Evolutionary conservation across 2,797 vertebrate species (phyloP), one percentile per base, ranked within the genome.

Genomic region (Hemitrygon akajei): DNA sequence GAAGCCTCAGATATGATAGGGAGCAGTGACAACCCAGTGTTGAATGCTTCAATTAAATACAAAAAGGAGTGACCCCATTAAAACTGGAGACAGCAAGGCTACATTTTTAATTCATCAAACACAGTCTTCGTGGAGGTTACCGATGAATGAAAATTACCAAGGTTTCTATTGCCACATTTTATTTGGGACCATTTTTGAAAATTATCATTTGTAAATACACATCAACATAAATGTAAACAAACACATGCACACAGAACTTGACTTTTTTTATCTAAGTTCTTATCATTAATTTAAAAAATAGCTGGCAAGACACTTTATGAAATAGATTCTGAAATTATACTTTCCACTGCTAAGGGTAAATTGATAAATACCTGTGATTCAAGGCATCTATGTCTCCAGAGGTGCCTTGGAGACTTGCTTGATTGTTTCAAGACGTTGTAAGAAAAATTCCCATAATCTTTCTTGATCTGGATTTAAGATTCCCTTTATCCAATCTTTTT

Each of bases 41-140:
- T 76, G 91, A 93, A 89, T 66, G 60, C 86, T 89, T 89, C 60
- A 89, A 89, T 89, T 89, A 89, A 93, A 71, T 56, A 47, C 91
- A 56, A 47, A 93, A 93, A 75, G 40, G 37, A 30, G 16, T 56
- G 69, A 93, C 71, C 91, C 91, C 91, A 93, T 73, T 76, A 93
- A 56, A 73, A 75, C 75, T 93, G 91, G 71, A 93, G 91, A 93
- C 91, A 93, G 91, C 91, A 56, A 75, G 66, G 71, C 71, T 93
- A 58, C 71, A 47, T 76, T 89, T 60, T 66, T 89, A 89, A 89
- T 89, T 69, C 69, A 69, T 89, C 86, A 69, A 63, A 69, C 60
- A 63, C 86, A 69, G 86, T 60, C 86, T 30, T 93, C 34, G 47
- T 25, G 47, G 27, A 76, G 14, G 71, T 40, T 93, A 40, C 27